Evolutionary conservation across 2,113 vertebrate genomes (phyloP).

Genomic region (Heterocephalus glaber): DNA sequence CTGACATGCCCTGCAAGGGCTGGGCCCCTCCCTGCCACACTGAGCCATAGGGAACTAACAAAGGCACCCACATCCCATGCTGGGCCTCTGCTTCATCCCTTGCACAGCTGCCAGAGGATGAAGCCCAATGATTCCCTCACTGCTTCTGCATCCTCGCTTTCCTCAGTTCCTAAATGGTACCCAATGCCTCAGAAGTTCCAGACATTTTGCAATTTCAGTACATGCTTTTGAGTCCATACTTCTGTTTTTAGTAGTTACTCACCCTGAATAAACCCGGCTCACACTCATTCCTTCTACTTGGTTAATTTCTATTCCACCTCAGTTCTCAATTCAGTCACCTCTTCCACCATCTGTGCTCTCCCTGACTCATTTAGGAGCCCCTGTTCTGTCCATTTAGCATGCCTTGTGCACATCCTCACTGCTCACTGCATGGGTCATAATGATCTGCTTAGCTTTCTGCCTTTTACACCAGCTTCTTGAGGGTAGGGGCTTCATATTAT

Average conservation of each 20-base stretch:
- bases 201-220: not conserved
- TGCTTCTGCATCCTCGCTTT: not conserved
- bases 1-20: not conserved
- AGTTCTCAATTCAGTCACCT: not conserved
- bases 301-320: not conserved
- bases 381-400: too few relatives aligned
- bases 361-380: not conserved
- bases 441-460: not conserved
- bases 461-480: not conserved
- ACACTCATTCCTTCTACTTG: not conserved
- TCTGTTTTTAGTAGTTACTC: slow-evolving; percentile 18
- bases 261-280: not conserved
- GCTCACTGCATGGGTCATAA: not conserved
- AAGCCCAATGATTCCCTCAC: not conserved
- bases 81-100: not conserved
- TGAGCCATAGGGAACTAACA: not conserved
- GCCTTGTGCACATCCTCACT: too few relatives aligned
- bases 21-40: not conserved
- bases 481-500: not conserved
- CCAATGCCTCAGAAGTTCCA: not conserved
- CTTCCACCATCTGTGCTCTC: not conserved
- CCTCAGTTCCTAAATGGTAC: not conserved
- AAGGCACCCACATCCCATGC: not conserved
- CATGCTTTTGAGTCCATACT: not conserved
- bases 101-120: not conserved